Percentiles rank a stretch among this genome's conserved stretches.
These are phyloP conservation scores for Enteromius paludinosus DNA, from an alignment of 2,797 vertebrate species.

Conservation along the genomic window DNA sequence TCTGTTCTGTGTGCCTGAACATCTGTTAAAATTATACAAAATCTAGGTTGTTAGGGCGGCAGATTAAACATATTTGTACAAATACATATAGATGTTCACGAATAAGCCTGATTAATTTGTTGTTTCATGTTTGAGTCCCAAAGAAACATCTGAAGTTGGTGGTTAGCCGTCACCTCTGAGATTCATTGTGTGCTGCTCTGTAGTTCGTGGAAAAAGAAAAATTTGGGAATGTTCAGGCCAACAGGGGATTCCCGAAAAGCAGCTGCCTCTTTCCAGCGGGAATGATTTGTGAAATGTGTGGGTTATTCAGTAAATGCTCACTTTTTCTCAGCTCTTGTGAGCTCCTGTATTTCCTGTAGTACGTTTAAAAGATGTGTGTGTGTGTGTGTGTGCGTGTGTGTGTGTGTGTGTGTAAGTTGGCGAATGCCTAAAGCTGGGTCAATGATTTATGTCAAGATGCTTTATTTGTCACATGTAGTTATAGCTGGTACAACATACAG, in stretches of 20 bases:
- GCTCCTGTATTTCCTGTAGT: constrained; percentile 77
- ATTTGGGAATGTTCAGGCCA: constrained; percentile 67
- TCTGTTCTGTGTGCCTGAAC: background rate
- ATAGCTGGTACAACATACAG: too few relatives aligned
- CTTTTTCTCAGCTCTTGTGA: constrained; percentile 58
- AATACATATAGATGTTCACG: constrained; percentile 16
- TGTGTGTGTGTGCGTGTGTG: background rate
- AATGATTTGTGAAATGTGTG: constrained; percentile 78
- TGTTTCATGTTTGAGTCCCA: background rate
- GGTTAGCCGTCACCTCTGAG: constrained; percentile 63
- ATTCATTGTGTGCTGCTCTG: constrained; percentile 53
- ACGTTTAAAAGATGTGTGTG: constrained; percentile 65
- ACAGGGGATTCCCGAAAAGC: constrained; percentile 73
- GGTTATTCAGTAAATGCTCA: constrained; percentile 63
- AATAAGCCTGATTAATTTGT: background rate
- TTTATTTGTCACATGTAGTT: too few relatives aligned
- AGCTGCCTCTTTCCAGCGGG: constrained; percentile 73
- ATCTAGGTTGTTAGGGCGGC: background rate
- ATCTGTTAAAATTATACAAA: background rate
- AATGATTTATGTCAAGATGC: background rate
- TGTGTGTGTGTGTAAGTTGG: background rate
- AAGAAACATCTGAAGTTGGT: constrained; percentile 43
- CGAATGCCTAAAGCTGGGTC: background rate
- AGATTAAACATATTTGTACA: constrained; percentile 7
- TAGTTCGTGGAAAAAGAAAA: constrained; percentile 61